Evolutionary conservation across 2,113 vertebrate species (phyloP), one percentile per base, ranked within the genome.

Genomic region (Cryptomyrus ogoouensis): DNA sequence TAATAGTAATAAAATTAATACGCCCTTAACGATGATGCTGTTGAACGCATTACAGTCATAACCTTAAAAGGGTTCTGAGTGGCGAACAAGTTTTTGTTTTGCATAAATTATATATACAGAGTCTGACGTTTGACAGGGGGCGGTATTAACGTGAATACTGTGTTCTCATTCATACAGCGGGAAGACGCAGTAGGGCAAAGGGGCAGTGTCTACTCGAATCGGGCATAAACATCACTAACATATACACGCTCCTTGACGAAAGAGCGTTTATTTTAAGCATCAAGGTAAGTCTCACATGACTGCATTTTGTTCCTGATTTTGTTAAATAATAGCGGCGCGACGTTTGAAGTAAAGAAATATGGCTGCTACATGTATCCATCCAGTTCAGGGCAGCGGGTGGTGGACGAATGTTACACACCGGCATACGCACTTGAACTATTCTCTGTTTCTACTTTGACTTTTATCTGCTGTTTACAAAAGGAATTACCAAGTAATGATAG

Each of bases 341-440:
- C 47, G 19, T 70, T 70, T 24, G 21, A 77, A 88, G 47, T 87
- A 53, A 87, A 53, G 70, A 90, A 90, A 90, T 70, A 90, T 90
- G 89, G 89, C 89, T 90, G 89, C 83, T 84, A n/a, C 83, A 1
- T 46, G 19, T n/a, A 84, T 84, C 5, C 35, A 46, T 46, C 44
- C 42, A 84, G 83, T 84, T 46, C 31, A 39, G 46, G 27, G 52
- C 42, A 80, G 44, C 42, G 83, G 46, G 27, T 31, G 58, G 6
- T 27, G 24, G 44, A 8, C n/a, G 5, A 74, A n/a, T 70, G 62
- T 56, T 42, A 87, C 24, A 85, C 50, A 84, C 80, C 89, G 83
- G 80, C 13, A 31, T 21, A 50, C 89, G 77, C 80, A 58, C 35
- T 49, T 52, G 31, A 85, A 44, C n/a, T 46, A 17, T 35, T 21